Conservation (phyloP, 2,797 vertebrate genomes). For the Sebastes steindachneri region DNA sequence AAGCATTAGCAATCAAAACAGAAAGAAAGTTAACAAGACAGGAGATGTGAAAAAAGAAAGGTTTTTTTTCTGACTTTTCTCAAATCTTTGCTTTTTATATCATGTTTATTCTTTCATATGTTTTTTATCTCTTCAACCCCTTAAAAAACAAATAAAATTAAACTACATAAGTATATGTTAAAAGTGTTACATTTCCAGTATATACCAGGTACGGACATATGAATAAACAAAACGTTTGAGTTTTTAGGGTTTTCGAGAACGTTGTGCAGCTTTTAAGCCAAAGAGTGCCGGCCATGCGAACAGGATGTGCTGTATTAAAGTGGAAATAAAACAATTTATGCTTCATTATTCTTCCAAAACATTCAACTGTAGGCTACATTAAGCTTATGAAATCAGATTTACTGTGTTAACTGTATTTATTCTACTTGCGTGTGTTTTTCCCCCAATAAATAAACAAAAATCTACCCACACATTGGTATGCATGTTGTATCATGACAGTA, state of each 20-base stretch:
- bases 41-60: background rate
- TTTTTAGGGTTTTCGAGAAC: background rate
- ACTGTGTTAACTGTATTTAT: background rate
- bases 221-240: background rate
- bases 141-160: background rate
- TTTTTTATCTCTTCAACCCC: background rate
- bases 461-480: background rate
- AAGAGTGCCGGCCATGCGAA: background rate
- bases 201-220: background rate
- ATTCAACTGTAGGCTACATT: background rate
- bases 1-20: slow-evolving; percentile 43
- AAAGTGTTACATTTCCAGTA: background rate
- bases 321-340: background rate
- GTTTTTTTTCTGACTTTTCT: background rate
- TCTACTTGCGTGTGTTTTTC: background rate
- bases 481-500: background rate
- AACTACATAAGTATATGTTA: background rate
- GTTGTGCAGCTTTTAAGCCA: background rate
- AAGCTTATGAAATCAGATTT: background rate
- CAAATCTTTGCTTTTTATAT: background rate
- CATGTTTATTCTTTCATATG: background rate
- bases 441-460: background rate
- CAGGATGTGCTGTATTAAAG: background rate
- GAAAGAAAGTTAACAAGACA: slow-evolving; percentile 4
- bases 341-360: background rate